Percentiles rank a stretch among this genome's conserved stretches.
phyloP scores from a whole-genome alignment of 2,888 invertebrate species.

The Tetragonisca angustula region DNA sequence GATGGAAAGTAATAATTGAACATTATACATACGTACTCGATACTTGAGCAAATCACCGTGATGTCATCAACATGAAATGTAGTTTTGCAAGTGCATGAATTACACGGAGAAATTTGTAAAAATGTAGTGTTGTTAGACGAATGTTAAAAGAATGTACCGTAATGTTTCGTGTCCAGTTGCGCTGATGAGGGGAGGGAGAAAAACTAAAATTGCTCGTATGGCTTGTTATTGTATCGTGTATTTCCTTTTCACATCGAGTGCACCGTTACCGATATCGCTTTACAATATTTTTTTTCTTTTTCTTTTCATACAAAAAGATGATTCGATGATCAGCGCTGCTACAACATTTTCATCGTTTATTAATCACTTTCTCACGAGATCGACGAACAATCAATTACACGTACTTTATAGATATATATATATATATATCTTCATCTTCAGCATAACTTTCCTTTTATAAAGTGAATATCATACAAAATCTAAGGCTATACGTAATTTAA shows the following conservation, averaged over 20 bases:
- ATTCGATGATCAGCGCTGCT: slow-evolving; percentile 68
- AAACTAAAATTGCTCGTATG: slow-evolving; percentile 30
- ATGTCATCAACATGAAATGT: background rate
- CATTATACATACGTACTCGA: background rate
- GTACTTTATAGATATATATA: slow-evolving; percentile 49
- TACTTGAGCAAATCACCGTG: too few species aligned
- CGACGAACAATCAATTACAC: slow-evolving; percentile 58
- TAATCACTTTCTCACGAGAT: slow-evolving; percentile 8
- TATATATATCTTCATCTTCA: slow-evolving; percentile 58
- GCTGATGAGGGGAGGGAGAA: background rate
- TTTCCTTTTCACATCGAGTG: slow-evolving; percentile 75
- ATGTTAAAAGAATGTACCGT: slow-evolving; percentile 29
- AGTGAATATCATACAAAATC: slow-evolving; percentile 76
- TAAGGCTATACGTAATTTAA: slow-evolving; percentile 72
- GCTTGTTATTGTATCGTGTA: slow-evolving; percentile 68
- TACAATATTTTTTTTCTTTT: slow-evolving; percentile 54
- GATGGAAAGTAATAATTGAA: background rate
- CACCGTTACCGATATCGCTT: slow-evolving; percentile 72
- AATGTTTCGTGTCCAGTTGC: slow-evolving; percentile 8
- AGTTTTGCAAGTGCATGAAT: background rate
- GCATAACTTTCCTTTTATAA: slow-evolving; percentile 57
- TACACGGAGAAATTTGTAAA: background rate
- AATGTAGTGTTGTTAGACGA: background rate
- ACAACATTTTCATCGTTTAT: slow-evolving; percentile 36
- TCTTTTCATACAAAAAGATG: slow-evolving; percentile 67